Percentiles rank a stretch among this genome's conserved stretches.
These are phyloP conservation scores for Campylorhamphus procurvoides DNA, from an alignment of 2,113 vertebrate genomes.

Conservation along the genomic window DNA sequence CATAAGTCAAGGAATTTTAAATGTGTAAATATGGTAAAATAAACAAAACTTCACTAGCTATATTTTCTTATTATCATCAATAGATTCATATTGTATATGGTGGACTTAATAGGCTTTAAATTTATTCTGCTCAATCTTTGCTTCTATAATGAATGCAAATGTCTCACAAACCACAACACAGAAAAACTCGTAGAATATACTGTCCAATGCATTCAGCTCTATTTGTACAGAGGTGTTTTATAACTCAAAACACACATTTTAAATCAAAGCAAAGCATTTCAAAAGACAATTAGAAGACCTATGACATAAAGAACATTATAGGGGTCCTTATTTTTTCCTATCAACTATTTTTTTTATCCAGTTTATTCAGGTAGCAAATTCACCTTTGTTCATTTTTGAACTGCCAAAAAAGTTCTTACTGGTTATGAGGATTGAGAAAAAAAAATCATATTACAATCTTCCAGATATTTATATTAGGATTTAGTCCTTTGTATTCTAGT, in stretches of 20 bases:
- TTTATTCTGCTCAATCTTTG: constrained; percentile 55
- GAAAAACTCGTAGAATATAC: constrained; percentile 21
- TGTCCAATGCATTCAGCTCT: constrained; percentile 8
- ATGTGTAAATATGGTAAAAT: not conserved
- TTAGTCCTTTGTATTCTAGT: not conserved
- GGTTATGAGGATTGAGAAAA: not conserved
- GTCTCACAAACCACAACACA: constrained; percentile 17
- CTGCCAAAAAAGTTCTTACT: not conserved
- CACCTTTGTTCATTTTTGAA: not conserved
- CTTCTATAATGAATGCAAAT: constrained; percentile 65
- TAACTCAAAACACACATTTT: constrained; percentile 38
- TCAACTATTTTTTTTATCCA: not conserved
- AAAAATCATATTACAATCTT: not conserved
- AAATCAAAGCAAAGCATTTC: constrained; percentile 38
- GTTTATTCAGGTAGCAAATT: not conserved
- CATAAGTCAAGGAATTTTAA: not conserved
- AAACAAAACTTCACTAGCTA: constrained; percentile 3
- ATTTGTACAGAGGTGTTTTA: constrained; percentile 42
- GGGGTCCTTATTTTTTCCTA: constrained; percentile 28
- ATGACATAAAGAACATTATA: constrained; percentile 32
- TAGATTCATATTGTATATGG: constrained; percentile 23
- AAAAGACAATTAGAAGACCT: constrained; percentile 27
- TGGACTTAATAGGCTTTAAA: constrained; percentile 38
- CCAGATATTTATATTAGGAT: not conserved
- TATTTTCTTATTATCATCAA: constrained; percentile 37